phyloP scores from a whole-genome alignment of 2,113 vertebrate genomes.

The Atherinomorus stipes region DNA sequence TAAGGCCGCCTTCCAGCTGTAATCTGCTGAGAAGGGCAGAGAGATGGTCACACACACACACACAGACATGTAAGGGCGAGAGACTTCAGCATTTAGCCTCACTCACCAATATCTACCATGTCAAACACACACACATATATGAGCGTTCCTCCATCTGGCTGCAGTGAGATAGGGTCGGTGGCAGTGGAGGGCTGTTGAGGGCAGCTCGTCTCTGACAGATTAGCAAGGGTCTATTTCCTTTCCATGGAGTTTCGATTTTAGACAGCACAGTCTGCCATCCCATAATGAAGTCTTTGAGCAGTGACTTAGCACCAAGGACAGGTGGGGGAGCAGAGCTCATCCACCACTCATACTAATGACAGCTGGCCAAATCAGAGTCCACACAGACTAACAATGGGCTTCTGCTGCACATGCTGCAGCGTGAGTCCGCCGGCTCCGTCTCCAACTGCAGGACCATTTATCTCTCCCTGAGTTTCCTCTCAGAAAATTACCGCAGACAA shows the following conservation, averaged over 20 bases:
- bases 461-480: background rate
- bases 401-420: slow-evolving; percentile 10
- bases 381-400: slow-evolving; percentile 12
- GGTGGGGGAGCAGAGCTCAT: slow-evolving; percentile 33
- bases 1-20: slow-evolving; percentile 53
- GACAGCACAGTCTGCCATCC: slow-evolving; percentile 46
- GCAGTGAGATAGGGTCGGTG: slow-evolving; percentile 30
- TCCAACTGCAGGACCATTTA: slow-evolving; percentile 3
- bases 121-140: background rate
- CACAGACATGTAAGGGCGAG: background rate
- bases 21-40: slow-evolving; percentile 60
- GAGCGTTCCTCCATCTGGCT: slow-evolving; percentile 31
- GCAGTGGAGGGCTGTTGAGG: slow-evolving; percentile 34
- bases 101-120: slow-evolving; percentile 23
- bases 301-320: slow-evolving; percentile 65
- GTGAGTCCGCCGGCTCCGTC: slow-evolving; percentile 3
- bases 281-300: slow-evolving; percentile 68
- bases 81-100: slow-evolving; percentile 21
- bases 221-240: slow-evolving; percentile 58
- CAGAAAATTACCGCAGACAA: background rate
- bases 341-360: slow-evolving; percentile 53
- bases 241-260: slow-evolving; percentile 61
- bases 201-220: slow-evolving; percentile 58
- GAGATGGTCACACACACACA: slow-evolving; percentile 32
- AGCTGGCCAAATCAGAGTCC: slow-evolving; percentile 33